Conservation (phyloP, 2,888 invertebrate species). For the Philhelius pedissequus region DNA sequence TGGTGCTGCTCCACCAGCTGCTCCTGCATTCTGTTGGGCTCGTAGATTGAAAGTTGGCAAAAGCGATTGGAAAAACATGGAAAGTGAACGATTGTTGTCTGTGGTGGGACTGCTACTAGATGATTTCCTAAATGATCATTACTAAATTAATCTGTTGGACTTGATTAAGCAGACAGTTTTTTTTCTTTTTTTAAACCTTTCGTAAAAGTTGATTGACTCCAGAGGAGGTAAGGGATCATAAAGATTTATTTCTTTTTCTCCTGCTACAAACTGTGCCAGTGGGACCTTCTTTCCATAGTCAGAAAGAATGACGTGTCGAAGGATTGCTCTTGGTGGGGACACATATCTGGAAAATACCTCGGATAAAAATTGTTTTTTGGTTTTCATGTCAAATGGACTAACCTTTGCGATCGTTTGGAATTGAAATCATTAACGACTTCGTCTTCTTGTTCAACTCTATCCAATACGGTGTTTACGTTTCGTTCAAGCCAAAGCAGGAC, state of each 20-base stretch:
- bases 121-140: conserved; percentile 73
- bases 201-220: conserved; percentile 87
- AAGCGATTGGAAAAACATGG: conserved; percentile 86
- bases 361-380: not conserved
- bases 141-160: not conserved
- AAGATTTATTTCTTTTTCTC: conserved; percentile 81
- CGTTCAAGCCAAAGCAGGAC: conserved; percentile 88
- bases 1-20: conserved; percentile 64
- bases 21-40: conserved; percentile 67
- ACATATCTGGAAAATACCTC: conserved; percentile 72
- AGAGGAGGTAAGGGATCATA: conserved; percentile 89
- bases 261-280: conserved; percentile 76
- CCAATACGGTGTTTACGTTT: conserved; percentile 84
- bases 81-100: conserved; percentile 77
- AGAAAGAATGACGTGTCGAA: conserved; percentile 78
- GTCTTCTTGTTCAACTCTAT: conserved; percentile 83
- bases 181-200: conserved; percentile 76
- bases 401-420: conserved; percentile 81
- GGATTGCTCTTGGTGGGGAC: conserved; percentile 76
- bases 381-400: not conserved
- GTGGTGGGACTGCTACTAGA: conserved; percentile 74
- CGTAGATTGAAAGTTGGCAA: conserved; percentile 83
- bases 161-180: not conserved
- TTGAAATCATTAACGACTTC: conserved; percentile 82
- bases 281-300: conserved; percentile 80